These are phyloP conservation scores for Propithecus coquereli DNA, from an alignment of 2,113 vertebrate genomes.

Conservation along the genomic window DNA sequence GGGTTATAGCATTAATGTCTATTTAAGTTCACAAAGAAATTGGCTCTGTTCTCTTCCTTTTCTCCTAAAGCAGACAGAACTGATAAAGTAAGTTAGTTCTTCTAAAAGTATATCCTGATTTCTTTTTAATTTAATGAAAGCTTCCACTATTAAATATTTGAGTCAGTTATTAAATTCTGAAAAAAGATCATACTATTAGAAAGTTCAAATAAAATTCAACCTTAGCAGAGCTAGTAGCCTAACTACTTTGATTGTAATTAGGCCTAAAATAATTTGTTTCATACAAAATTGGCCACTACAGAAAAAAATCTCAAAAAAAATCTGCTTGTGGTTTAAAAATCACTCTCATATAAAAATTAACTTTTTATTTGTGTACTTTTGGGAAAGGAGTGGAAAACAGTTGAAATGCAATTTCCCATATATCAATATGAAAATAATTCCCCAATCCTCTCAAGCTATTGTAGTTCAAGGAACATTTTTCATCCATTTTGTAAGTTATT, in stretches of 20 bases:
- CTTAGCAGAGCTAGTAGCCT: constrained; percentile 32
- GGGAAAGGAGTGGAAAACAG: constrained; percentile 9
- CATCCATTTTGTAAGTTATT: constrained; percentile 27
- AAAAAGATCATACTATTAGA: constrained; percentile 66
- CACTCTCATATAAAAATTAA: constrained; percentile 59
- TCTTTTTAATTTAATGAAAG: constrained; percentile 73
- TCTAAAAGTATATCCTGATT: constrained; percentile 70
- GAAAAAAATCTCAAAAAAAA: constrained; percentile 10
- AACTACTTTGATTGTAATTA: constrained; percentile 58
- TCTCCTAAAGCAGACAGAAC: constrained; percentile 55
- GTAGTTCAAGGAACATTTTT: constrained; percentile 40
- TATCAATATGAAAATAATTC: constrained; percentile 55
- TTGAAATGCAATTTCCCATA: constrained; percentile 33
- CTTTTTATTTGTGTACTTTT: constrained; percentile 34
- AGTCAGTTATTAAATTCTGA: constrained; percentile 74
- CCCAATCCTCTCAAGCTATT: constrained; percentile 33
- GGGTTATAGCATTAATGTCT: constrained; percentile 54
- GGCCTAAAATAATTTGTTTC: constrained; percentile 61
- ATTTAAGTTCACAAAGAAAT: constrained; percentile 52
- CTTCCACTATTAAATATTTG: constrained; percentile 74
- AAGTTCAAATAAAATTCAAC: constrained; percentile 72
- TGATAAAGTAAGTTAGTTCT: constrained; percentile 68
- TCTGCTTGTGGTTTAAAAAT: constrained; percentile 33
- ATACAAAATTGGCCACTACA: constrained; percentile 46
- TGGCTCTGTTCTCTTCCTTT: constrained; percentile 38